Evolutionary conservation across 2,888 invertebrate genomes (phyloP), one percentile per base, ranked within the genome.

Genomic region (Herminia tarsipennalis): DNA sequence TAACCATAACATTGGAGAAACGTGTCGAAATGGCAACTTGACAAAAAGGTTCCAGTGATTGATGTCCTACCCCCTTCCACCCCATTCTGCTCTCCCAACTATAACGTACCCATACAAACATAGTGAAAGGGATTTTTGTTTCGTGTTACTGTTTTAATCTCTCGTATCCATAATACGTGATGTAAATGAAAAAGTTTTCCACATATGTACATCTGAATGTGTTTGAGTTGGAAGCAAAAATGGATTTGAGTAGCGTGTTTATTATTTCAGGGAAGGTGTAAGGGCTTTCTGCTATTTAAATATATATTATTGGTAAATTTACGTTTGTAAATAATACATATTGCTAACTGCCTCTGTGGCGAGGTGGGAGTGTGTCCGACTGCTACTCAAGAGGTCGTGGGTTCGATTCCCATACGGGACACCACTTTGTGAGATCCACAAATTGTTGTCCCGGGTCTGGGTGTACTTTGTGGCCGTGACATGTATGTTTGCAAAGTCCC

Each of bases 21-120:
- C 69, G 73, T 78, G 76, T 76, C 78, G 78, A 78, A 80, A 76
- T 80, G 76, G 71, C 71, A 71, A 74, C 73, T 73, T 74, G 79
- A 78, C 79, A 81, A 82, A 80, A 78, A 78, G 77, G 73, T 70
- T 60, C 49, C 52, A 46, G 72, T 80, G 79, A 83, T 82, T 83
- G 81, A 83, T 83, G 81, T 67, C 34, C 50, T 53, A 38, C 49
- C 53, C 53, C 45, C 49, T 40, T 37, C 25, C 25, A 33, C 47
- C 35, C 36, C 38, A 30, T 17, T 14, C 9, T 35, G 8, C 5
- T n/a, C 37, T 20, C 30, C 36, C 42, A 39, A 43, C 38, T 38
- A 46, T 51, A 24, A 51, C 38, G 10, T 41, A 34, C 49, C 54
- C 35, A 52, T 34, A 49, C 52, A 64, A 51, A 49, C 48, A 60